phyloP scores from a whole-genome alignment of 2,888 invertebrate species.

The Pseudococcus longispinus region DNA sequence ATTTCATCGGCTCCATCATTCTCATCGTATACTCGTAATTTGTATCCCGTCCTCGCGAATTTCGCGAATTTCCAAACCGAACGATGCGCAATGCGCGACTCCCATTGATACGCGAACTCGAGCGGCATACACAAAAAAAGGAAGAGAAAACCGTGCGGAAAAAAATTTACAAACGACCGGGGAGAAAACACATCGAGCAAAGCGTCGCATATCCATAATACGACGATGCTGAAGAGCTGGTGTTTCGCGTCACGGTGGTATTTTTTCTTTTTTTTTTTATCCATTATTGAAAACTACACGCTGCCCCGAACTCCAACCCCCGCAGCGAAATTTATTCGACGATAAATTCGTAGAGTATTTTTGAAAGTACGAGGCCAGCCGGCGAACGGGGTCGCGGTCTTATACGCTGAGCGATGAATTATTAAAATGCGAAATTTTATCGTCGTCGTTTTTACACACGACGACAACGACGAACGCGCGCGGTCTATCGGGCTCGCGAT shows the following conservation, averaged over 20 bases:
- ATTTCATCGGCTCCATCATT: not conserved
- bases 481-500: slow-evolving; percentile 17
- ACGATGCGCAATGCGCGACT: not conserved
- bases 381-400: not conserved
- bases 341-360: slow-evolving; percentile 7
- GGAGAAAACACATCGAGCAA: not conserved
- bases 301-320: not conserved
- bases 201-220: not conserved
- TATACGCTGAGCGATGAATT: slow-evolving; percentile 6
- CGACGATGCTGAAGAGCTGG: not conserved
- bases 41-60: not conserved
- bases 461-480: not conserved
- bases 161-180: not conserved
- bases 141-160: not conserved
- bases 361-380: not conserved
- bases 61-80: not conserved
- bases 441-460: not conserved
- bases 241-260: not conserved
- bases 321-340: not conserved
- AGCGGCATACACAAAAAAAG: not conserved
- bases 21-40: not conserved
- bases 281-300: slow-evolving; percentile 30
- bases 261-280: not conserved
- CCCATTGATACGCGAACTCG: not conserved
- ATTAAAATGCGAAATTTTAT: slow-evolving; percentile 34